phyloP scores from a whole-genome alignment of 1,140 invertebrate genomes.

The Gonioctena quinquepunctata region DNA sequence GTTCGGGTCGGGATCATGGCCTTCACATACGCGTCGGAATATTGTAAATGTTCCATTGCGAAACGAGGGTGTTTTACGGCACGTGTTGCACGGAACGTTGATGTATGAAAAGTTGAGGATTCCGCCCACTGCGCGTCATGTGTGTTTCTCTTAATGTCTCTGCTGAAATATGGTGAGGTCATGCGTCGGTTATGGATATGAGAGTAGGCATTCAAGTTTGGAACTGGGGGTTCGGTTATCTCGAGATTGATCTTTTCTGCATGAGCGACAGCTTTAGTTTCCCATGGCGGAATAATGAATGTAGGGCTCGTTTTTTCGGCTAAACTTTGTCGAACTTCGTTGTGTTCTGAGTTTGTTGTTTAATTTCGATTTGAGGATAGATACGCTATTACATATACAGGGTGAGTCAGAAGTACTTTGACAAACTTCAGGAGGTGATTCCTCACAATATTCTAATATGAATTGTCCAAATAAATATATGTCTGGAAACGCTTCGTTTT shows the following conservation, averaged over 20 bases:
- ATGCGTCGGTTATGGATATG: conserved; percentile 1
- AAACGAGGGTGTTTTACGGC: conserved; percentile 3
- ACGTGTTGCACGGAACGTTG: conserved; percentile 1
- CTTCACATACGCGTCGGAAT: not conserved
- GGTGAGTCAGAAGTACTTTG: too few species aligned
- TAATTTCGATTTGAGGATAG: too few species aligned
- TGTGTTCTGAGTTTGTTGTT: too few species aligned
- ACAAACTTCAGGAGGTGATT: too few species aligned
- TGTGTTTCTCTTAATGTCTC: conserved; percentile 5
- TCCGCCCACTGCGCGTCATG: not conserved
- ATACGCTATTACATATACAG: too few species aligned
- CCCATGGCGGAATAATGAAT: not conserved
- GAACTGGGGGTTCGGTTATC: not conserved
- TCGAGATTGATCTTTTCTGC: not conserved
- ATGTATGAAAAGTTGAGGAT: conserved; percentile 2
- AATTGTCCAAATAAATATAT: too few species aligned
- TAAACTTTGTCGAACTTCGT: too few species aligned
- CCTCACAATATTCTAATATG: too few species aligned
- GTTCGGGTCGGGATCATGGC: not conserved
- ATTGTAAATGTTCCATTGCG: not conserved
- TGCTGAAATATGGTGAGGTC: conserved; percentile 1
- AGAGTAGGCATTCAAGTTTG: not conserved
- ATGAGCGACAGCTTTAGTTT: not conserved
- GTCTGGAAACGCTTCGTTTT: too few species aligned
- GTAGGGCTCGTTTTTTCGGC: not conserved